Conservation (phyloP, 2,797 vertebrate species). For the Neosilurus hyrtlii region DNA sequence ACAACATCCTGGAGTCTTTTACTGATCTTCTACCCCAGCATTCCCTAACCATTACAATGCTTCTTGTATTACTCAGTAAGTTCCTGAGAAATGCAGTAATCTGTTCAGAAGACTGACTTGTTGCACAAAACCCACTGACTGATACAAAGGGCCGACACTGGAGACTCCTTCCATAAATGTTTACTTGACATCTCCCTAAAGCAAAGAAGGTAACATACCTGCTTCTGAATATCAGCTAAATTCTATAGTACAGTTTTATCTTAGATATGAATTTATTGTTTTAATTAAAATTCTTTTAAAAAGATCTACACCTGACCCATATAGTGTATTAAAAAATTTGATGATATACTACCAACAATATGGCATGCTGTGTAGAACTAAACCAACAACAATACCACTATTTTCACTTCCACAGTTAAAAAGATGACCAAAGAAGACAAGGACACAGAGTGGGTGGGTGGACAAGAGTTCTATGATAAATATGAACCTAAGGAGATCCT, state of each 20-base stretch:
- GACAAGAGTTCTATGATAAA: conserved; percentile 90
- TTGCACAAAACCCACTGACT: too few relatives aligned
- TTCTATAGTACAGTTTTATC: neutral
- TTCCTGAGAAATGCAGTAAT: neutral
- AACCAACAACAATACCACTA: neutral
- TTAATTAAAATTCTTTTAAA: neutral
- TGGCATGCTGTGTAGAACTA: neutral
- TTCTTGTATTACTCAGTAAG: neutral
- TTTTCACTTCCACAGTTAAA: neutral
- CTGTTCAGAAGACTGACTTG: too few relatives aligned
- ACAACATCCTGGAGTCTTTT: neutral
- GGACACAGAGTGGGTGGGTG: conserved; percentile 80
- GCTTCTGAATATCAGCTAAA: neutral
- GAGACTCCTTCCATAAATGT: neutral
- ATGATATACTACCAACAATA: neutral
- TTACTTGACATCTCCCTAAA: neutral
- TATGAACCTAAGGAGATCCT: conserved; percentile 93
- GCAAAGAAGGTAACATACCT: neutral
- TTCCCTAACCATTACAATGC: neutral
- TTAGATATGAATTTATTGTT: neutral
- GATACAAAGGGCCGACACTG: too few relatives aligned
- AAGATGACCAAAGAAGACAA: conserved; percentile 89
- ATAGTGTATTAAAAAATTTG: neutral
- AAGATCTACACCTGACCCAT: neutral
- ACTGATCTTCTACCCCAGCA: neutral